Base-by-base conservation (phyloP, 2,797 vertebrate genomes). In the Rhynchotus rufescens region DNA sequence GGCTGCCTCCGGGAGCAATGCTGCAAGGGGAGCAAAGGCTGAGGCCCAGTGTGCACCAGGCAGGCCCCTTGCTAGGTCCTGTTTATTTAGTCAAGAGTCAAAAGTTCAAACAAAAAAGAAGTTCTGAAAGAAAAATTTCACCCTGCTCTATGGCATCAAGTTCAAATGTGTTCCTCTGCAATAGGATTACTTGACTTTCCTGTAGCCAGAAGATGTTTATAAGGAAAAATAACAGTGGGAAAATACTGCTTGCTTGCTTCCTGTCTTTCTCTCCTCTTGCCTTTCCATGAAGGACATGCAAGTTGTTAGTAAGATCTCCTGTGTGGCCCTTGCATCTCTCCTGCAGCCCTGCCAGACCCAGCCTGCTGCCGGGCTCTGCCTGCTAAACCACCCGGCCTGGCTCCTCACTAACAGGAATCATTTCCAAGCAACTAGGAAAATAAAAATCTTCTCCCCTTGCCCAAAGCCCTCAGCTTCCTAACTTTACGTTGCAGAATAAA, bases 281-380 rank as follows among this genome's bases (percentile, higher is more conserved):
- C 19, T 47, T 54, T n/a, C 47, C 15, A 3, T 2, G 23, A 26
- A 6, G 66, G 12, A 8, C 20, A 28, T 34, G 32, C 26, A 6
- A n/a, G 56, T 2, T 2, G 47, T n/a, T 20, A 4, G 3, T 2
- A 14, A 21, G 47, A 26, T 15, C 22, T 40, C 73, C 8, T 2
- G 73, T 23, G 9, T 9, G 3, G 38, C 9, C 23, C 56, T 5
- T 2, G 47, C 32, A 2, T 4, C 61, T 13, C 56, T 26, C 38
- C 76, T 0, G 45, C 1, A 22, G 52, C 15, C 22, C 76, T 38
- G 61, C 28, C 15, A 1, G 3, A 2, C 1, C 1, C 10, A 6
- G 59, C 5, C 57, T 54, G 32, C 80, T 30, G 44, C 34, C 54
- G 10, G 44, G 60, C 44, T 79, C 60, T 8, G 7, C 26, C 13